Base-by-base conservation (phyloP, 1,140 invertebrate genomes). In the Sitophilus oryzae region DNA sequence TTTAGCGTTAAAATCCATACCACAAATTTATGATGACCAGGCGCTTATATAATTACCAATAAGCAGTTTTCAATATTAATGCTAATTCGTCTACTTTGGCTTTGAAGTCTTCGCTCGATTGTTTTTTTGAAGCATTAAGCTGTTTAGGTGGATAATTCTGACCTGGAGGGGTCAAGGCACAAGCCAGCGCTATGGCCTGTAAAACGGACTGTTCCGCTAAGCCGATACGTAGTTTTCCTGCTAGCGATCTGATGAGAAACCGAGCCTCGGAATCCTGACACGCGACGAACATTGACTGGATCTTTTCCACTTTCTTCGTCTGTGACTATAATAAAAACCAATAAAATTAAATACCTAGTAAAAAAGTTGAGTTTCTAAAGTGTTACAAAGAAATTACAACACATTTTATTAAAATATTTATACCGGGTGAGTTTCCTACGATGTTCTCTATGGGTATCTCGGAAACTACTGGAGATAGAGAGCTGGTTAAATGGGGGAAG, bases 181-280 rank as follows among this genome's bases (percentile, higher is more conserved):
- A 84, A 3, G 95, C 95, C 66, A 90, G 80, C 10, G 92, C 91
- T 36, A 99, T 69, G 10, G 96, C 95, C 70, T 89, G 87, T 11
- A 99, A 75, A 18, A 98, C 83, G 10, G 94, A 97, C 73, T 97
- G 94, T 69, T 99, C 96, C 0, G 96, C 97, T 44, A 99, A 76
- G 2, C 96, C 96, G 62, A 99, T 96, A 34, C 96, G 79, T 40
- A 99, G 74, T 74, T 99, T 99, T 9, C 96, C 96, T 56, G 88
- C 83, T 1, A 99, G 73, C 0, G 90, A 93, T 62, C 97, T 80
- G 38, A 98, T 91, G 0, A 99, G 75, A 73, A 88, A 99, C 42
- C 91, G 81, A 0, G 95, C 90, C 76, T 99, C 97, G 0, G 83
- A 88, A 54, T 86, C 79, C 47, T 88, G 80, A 71, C 95, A 98